Evolutionary conservation across 1,140 invertebrate genomes (phyloP).

Genomic region (Brachionus asplanchnoidis): DNA sequence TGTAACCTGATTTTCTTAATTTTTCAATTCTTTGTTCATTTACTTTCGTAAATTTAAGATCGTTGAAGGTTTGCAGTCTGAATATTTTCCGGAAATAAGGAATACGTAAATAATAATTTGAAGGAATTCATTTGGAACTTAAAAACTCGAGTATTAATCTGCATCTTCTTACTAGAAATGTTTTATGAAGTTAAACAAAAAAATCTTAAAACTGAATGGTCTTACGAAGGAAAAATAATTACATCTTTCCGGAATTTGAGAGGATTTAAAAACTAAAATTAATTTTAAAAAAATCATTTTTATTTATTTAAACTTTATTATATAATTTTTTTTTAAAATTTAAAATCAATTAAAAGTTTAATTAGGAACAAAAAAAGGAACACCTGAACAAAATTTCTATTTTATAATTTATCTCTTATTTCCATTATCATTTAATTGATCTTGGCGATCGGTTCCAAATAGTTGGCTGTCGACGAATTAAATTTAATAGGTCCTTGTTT

Average conservation of each 20-base stretch:
- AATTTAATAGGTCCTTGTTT: neutral
- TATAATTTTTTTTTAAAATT: slow-evolving; percentile 1
- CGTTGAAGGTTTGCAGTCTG: no score
- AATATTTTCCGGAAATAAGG: no score
- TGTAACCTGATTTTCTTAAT: no score
- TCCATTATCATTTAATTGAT: neutral
- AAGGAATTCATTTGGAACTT: no score
- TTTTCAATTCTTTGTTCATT: no score
- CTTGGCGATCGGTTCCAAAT: neutral
- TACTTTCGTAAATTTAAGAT: no score
- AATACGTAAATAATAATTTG: no score
- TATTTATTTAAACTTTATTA: slow-evolving; percentile 5
- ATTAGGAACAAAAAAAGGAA: neutral
- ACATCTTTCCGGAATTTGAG: slow-evolving; percentile 2
- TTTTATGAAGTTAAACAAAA: no score
- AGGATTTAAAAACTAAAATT: neutral
- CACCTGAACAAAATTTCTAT: neutral
- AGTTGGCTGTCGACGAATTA: neutral
- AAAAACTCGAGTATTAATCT: no score
- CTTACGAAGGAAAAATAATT: slow-evolving; percentile 13
- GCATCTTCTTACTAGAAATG: no score
- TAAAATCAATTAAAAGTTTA: neutral
- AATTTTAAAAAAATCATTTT: neutral
- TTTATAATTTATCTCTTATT: neutral
- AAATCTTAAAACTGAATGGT: no score